phyloP scores from a whole-genome alignment of 2,888 invertebrate species.

The Heliconius ethilla region DNA sequence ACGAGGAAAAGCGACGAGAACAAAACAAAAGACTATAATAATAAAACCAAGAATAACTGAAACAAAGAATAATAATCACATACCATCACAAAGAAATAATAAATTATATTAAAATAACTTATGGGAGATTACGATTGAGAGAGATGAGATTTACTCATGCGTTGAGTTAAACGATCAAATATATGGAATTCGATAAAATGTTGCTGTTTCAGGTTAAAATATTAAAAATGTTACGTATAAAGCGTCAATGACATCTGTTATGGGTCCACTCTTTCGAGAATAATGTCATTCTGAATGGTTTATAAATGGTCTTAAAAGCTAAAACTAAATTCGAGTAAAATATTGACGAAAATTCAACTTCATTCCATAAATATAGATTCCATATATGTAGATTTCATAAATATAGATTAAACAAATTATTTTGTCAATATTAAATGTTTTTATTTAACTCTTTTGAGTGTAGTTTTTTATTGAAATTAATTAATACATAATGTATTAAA shows the following conservation, averaged over 20 bases:
- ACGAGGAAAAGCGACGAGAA: not conserved
- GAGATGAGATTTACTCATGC: not conserved
- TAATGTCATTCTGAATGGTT: not conserved
- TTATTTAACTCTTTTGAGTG: too few species aligned
- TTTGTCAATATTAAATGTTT: too few species aligned
- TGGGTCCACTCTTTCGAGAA: not conserved
- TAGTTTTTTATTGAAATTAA: not conserved
- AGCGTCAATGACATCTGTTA: not conserved
- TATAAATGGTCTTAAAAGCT: not conserved
- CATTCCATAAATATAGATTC: too few species aligned
- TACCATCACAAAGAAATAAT: too few species aligned
- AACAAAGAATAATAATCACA: not conserved
- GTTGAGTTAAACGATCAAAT: not conserved
- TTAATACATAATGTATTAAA: not conserved
- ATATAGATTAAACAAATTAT: too few species aligned
- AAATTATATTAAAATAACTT: too few species aligned
- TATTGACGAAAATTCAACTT: not conserved
- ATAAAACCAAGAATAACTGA: not conserved
- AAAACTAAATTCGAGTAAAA: not conserved
- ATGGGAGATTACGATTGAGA: too few species aligned
- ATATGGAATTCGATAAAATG: not conserved
- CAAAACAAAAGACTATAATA: too few species aligned
- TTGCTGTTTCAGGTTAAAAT: not conserved
- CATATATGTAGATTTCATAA: too few species aligned
- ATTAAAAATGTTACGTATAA: not conserved